Evolutionary conservation across 2,797 vertebrate genomes (phyloP).

Genomic region (Lerista edwardsae): DNA sequence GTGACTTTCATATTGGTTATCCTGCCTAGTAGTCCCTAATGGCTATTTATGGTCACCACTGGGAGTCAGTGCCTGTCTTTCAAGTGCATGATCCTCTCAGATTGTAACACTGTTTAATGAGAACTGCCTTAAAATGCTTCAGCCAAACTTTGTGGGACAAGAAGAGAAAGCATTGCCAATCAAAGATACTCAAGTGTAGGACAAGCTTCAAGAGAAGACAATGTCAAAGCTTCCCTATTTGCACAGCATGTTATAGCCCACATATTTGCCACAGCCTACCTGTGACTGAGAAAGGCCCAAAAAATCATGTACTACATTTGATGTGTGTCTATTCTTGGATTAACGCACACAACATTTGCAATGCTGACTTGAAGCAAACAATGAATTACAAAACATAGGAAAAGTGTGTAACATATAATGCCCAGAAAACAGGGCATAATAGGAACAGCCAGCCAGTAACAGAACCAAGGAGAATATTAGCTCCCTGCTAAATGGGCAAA

Average conservation of each 20-base stretch:
- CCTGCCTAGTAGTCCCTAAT: conserved; percentile 1
- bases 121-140: neutral
- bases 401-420: too few species aligned
- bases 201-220: conserved; percentile 26
- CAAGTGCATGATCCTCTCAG: neutral
- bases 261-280: conserved; percentile 5
- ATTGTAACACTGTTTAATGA: conserved; percentile 8
- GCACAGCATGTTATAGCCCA: neutral
- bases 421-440: too few species aligned
- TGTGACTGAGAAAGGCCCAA: neutral
- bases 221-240: conserved; percentile 21
- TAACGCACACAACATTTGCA: neutral
- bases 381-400: neutral
- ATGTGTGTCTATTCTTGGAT: neutral
- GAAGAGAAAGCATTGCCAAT: conserved; percentile 6
- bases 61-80: neutral
- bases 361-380: neutral
- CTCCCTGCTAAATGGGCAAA: too few species aligned
- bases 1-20: neutral
- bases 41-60: neutral
- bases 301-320: neutral
- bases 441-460: too few species aligned
- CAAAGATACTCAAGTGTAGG: conserved; percentile 24
- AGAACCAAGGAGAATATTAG: too few species aligned
- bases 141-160: conserved; percentile 22